These are phyloP conservation scores for Lycaena phlaeas DNA, from an alignment of 2,888 invertebrate genomes.

Conservation along the genomic window DNA sequence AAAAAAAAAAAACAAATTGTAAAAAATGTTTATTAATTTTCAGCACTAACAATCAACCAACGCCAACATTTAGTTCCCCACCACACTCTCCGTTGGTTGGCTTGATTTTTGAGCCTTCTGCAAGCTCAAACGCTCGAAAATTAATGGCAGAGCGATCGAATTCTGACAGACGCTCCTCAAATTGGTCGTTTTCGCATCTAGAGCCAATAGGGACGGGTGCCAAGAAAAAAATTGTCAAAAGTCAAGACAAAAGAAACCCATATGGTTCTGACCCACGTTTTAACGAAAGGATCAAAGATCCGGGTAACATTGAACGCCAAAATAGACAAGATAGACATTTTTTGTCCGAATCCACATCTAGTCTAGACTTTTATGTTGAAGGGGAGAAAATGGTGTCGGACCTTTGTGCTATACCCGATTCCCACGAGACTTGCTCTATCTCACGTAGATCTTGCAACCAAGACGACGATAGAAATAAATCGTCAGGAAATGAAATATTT, in stretches of 20 bases:
- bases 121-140: conserved; percentile 45
- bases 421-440: conserved; percentile 33
- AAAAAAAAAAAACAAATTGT: not conserved
- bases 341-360: conserved; percentile 66
- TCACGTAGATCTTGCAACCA: conserved; percentile 39
- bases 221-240: conserved; percentile 63
- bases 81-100: conserved; percentile 63
- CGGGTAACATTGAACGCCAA: conserved; percentile 44
- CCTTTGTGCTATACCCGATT: conserved; percentile 67
- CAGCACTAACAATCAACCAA: conserved; percentile 55
- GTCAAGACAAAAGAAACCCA: conserved; percentile 51
- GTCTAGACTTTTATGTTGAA: conserved; percentile 73
- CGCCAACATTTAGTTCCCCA: conserved; percentile 61
- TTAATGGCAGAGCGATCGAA: conserved; percentile 45
- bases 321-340: conserved; percentile 47
- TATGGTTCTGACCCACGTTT: conserved; percentile 49
- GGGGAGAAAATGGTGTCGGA: conserved; percentile 76
- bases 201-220: conserved; percentile 67
- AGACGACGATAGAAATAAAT: conserved; percentile 54
- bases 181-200: conserved; percentile 50
- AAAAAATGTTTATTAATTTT: conserved; percentile 24
- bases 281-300: conserved; percentile 53
- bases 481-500: conserved; percentile 43
- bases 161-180: conserved; percentile 50
- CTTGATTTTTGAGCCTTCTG: conserved; percentile 54